Evolutionary conservation across 2,113 vertebrate species (phyloP), one percentile per base, ranked within the genome.

Genomic region (Ageneiosus marmoratus): DNA sequence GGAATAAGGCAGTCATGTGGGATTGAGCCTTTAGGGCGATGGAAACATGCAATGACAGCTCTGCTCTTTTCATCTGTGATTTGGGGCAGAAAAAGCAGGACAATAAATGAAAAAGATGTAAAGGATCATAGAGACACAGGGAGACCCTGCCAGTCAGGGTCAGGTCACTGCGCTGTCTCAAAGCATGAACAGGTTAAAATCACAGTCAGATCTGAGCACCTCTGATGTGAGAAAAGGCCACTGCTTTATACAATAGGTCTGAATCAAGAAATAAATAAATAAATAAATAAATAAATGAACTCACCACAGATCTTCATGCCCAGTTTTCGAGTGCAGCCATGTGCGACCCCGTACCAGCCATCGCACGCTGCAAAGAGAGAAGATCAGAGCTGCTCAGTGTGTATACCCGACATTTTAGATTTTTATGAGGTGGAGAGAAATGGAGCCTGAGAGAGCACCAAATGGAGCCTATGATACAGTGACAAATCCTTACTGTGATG

Each of bases 241-340:
- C 5, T 1, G 65, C 34, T 24, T 65, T 34, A 65, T 4, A 22
- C 11, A 13, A 44, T 24, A 7, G 41, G 41, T 24, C 20, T 22
- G 9, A 58, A 18, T 77, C 72, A 41, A 3, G 10, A 67, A 20
- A 62, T 18, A 53, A 51, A 65, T 22, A 56, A 79, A 72, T 10
- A 44, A 55, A 22, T 77, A 60, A 44, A 41, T 5, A 80, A 34
- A 65, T 27, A 58, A 44, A 70, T 12, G 41, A 67, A 95, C 98
- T 97, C 92, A 99, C 98, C 98, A 78, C 98, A 99, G n/a, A 99
- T 98, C 96, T 98, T 99, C 94, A 99, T 96, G 82, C 98, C 98
- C 90, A 99, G 95, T 92, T 99, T 99, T 92, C 96, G 94, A 62
- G 97, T 98, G 91, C 98, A 99, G 91, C 98, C 98, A 65, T 99